Evolutionary conservation across 2,797 vertebrate species (phyloP), one percentile per base, ranked within the genome.

Genomic region (Choloepus didactylus): DNA sequence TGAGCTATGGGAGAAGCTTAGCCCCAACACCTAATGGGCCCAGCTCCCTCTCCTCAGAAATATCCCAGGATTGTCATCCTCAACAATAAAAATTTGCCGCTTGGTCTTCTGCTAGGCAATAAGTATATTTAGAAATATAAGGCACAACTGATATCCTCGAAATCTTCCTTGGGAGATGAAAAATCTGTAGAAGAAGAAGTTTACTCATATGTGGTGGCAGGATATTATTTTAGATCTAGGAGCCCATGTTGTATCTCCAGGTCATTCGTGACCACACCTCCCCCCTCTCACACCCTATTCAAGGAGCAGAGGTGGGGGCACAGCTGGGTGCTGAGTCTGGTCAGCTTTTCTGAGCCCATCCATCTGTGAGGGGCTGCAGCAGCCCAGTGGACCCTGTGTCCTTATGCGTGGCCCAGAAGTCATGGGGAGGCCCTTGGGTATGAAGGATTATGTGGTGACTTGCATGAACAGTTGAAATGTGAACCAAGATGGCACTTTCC

Each of bases 141-240:
- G 90, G 29, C 21, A 5, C 16, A 14, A 64, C 0, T 16, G 49
- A 14, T 8, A 6, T 82, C 41, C 16, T 56, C 23, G 67, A 1
- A 3, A 2, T 51, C 83, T 79, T 64, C 9, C 27, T 21, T 27
- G 70, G 70, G 76, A 35, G 67, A 5, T 10, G 46, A 2, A 7
- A 91, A 11, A 49, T 7, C 0, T 1, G 0, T 1, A n/a, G 21
- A 49, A 23, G 46, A 54, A 11, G 6, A 35, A n/a, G 12, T 49
- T 69, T 31, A 35, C 6, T 11, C 9, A 29, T 3, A 3, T 23
- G 1, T 3, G 3, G 49, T 56, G 41, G 35, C 19, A 4, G n/a
- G 46, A 3, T 27, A 0, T 19, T 44, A 23, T 38, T 14, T 70
- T 49, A 9, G 44, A 46, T 2, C 1, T 0, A 0, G 23, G 16